Evolutionary conservation across 2,113 vertebrate species (phyloP).

Genomic region (Halcyon malimbica): DNA sequence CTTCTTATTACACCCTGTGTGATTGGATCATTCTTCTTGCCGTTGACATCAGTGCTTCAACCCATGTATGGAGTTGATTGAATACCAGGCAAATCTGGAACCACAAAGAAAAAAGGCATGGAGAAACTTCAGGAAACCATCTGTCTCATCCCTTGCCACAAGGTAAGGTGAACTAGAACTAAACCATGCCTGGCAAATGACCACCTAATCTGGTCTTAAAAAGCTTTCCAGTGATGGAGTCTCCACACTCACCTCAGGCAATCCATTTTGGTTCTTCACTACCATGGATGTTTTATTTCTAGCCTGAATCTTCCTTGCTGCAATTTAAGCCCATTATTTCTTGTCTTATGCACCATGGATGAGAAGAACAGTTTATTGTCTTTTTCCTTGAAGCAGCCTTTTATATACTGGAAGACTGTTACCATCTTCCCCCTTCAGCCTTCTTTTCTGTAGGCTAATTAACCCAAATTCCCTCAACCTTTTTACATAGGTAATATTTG

Average conservation of each 20-base stretch:
- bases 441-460: not conserved
- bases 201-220: not conserved
- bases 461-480: not conserved
- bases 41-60: not conserved
- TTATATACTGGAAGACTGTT: not conserved
- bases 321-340: not conserved
- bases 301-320: not conserved
- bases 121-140: not conserved
- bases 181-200: not conserved
- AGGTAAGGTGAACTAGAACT: not conserved
- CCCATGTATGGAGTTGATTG: not conserved
- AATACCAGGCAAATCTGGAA: not conserved
- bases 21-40: not conserved
- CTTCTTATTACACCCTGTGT: not conserved
- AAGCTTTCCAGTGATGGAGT: not conserved
- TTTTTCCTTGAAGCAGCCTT: constrained; percentile 18
- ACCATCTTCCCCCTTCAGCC: not conserved
- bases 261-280: not conserved
- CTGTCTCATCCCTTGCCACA: not conserved
- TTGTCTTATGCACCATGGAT: not conserved
- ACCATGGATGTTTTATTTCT: not conserved
- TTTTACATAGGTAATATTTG: not conserved
- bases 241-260: not conserved
- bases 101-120: not conserved
- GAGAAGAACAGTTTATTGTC: not conserved